Conservation (phyloP, 2,888 invertebrate species). For the Cataglyphis altisquamis region DNA sequence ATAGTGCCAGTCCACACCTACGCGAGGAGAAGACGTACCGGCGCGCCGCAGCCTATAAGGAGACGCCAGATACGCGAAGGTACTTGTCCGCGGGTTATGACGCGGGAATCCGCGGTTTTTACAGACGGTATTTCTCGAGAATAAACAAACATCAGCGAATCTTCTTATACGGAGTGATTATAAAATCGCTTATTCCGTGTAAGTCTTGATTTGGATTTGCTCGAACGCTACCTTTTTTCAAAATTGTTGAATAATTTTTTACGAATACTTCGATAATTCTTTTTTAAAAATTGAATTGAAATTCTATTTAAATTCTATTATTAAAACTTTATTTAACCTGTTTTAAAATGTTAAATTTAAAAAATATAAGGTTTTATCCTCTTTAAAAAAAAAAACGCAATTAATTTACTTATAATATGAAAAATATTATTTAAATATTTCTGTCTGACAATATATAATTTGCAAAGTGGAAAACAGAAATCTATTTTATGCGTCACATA, state of each 20-base stretch:
- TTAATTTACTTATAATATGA: background rate
- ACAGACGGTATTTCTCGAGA: background rate
- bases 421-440: conserved; percentile 4
- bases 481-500: background rate
- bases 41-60: conserved; percentile 88
- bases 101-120: conserved; percentile 22
- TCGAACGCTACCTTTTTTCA: background rate
- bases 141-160: background rate
- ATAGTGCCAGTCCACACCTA: conserved; percentile 96
- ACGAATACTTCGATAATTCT: background rate
- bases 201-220: background rate
- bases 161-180: background rate
- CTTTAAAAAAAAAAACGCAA: background rate
- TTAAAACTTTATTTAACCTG: background rate
- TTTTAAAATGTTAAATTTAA: background rate
- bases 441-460: too few species aligned
- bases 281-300: background rate
- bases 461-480: background rate
- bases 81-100: conserved; percentile 61
- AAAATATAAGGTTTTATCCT: background rate
- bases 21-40: conserved; percentile 93
- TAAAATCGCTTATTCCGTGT: background rate
- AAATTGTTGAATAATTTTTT: background rate
- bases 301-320: background rate
- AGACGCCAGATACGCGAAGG: conserved; percentile 86